Base-by-base conservation (phyloP, 2,797 vertebrate species). In the Falco biarmicus region DNA sequence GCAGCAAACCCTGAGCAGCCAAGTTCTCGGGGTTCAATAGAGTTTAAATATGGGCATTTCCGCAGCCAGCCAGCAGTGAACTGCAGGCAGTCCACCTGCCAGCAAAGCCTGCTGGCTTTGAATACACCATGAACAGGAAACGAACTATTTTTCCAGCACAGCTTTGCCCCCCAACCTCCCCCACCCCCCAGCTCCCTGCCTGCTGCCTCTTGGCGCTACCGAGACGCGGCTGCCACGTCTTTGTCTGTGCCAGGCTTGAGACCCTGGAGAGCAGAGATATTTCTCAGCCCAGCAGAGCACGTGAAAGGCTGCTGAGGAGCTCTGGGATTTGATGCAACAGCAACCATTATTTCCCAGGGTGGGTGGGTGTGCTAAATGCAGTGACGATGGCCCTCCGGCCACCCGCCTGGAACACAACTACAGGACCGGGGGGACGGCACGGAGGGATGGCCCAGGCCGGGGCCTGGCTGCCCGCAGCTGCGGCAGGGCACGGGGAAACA, bases 201-300 rank as follows among this genome's bases (percentile, higher is more conserved):
- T 61, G 78, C 95, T 89, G 87, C 0, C 79, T 77, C 76, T 31
- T 48, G 83, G 93, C 78, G 7, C 83, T 65, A 11, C 68, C 8
- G 39, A 84, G 71, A 69, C 28, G 45, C 15, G 39, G 83, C 92
- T 95, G 95, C 93, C 96, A 95, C 88, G 90, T 94, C 95, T 97
- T 97, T 97, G 95, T 97, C 93, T 93, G 84, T 97, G 90, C 96
- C 95, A 90, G 79, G 32, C 92, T 83, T 2, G 14, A 91, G 66
- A 94, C 32, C 64, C 64, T 9, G 11, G 13, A 22, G 43, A 80
- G 37, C 12, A 9, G 29, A 21, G 75, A 48, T 59, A 43, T 70
- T 80, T 71, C 84, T 43, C 41, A 31, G 84, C 59, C 8, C 50
- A 56, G 24, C 31, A 47, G 19, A 81, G 41, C 48, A 18, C 59